Percentiles rank a stretch among this genome's conserved stretches.
phyloP scores from a whole-genome alignment of 2,888 invertebrate species.

The Dendrolimus houi region DNA sequence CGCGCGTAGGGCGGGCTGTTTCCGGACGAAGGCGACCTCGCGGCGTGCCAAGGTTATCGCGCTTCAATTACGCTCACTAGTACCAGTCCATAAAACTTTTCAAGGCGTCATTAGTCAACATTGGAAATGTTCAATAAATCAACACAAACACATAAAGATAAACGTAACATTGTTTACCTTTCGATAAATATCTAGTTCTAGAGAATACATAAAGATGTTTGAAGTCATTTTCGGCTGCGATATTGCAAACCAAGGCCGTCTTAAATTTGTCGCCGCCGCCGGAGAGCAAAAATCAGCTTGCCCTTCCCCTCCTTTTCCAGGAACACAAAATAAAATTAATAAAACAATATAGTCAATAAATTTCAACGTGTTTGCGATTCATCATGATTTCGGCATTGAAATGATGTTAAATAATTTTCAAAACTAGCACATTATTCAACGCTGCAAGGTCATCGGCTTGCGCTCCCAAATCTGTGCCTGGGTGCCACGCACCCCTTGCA shows the following conservation, averaged over 20 bases:
- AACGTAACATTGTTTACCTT: neutral
- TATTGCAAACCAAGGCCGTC: neutral
- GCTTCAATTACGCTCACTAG: constrained; percentile 8
- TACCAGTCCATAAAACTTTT: constrained; percentile 7
- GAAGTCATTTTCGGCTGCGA: neutral
- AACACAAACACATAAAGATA: neutral
- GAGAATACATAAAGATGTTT: neutral
- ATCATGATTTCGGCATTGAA: too few species aligned
- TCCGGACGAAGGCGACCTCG: constrained; percentile 43
- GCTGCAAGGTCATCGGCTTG: too few species aligned
- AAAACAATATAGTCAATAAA: too few species aligned
- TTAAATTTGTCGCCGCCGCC: too few species aligned
- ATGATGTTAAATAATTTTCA: too few species aligned
- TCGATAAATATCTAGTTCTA: neutral
- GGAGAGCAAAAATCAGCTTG: too few species aligned
- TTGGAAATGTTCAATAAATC: neutral
- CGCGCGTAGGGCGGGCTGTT: constrained; percentile 30
- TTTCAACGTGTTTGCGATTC: too few species aligned
- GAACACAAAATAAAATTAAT: too few species aligned
- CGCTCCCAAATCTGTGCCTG: too few species aligned
- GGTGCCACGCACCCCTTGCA: too few species aligned
- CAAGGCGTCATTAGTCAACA: constrained; percentile 10
- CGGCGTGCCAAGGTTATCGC: constrained; percentile 29
- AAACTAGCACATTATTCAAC: too few species aligned
- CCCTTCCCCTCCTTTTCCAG: too few species aligned